Conservation (phyloP, 2,888 invertebrate species). For the Microplitis deprimator region DNA sequence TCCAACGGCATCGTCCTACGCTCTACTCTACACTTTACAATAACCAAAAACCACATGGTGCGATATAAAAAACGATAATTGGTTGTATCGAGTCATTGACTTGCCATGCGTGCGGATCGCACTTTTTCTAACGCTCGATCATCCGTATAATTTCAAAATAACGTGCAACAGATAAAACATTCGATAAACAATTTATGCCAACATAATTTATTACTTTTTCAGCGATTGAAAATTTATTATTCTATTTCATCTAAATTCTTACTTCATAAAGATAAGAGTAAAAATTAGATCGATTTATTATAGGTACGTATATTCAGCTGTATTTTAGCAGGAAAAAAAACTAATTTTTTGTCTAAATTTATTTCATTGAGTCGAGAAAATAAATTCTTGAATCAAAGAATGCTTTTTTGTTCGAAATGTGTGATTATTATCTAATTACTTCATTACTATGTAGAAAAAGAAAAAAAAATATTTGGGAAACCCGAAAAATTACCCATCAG, state of each 20-base stretch:
- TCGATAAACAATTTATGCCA: conserved; percentile 22
- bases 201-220: neutral
- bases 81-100: conserved; percentile 63
- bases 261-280: too few species aligned
- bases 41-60: conserved; percentile 27
- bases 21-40: conserved; percentile 1
- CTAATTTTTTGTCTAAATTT: neutral
- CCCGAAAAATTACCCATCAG: too few species aligned
- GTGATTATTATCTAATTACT: too few species aligned
- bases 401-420: too few species aligned
- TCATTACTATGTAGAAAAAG: too few species aligned
- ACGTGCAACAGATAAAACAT: conserved; percentile 20
- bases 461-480: too few species aligned
- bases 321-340: too few species aligned
- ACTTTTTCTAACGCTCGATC: conserved; percentile 27
- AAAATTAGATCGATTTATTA: too few species aligned
- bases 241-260: too few species aligned
- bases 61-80: conserved; percentile 60
- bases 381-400: conserved; percentile 4
- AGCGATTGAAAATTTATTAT: neutral
- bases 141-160: conserved; percentile 30
- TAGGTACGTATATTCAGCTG: too few species aligned
- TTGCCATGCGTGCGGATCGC: conserved; percentile 37
- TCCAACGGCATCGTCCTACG: neutral
- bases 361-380: neutral